Evolutionary conservation across 2,797 vertebrate genomes (phyloP), one percentile per base, ranked within the genome.

Genomic region (Sciaenops ocellatus): DNA sequence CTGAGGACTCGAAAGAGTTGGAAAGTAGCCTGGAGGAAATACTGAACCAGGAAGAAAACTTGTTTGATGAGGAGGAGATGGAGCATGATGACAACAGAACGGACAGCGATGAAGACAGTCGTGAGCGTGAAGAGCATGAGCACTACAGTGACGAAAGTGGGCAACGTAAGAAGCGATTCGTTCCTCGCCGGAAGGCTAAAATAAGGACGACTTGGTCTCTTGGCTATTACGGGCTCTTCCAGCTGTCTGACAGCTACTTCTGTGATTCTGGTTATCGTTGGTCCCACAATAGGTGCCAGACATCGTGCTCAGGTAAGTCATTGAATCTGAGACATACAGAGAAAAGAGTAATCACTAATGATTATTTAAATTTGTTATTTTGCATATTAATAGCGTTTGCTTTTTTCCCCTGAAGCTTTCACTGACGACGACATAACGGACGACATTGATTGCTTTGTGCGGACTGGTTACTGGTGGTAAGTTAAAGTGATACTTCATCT

Each of bases 381-480:
- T n/a, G 17, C 7, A 51, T 34, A 17, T 69, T 17, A 20, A 47
- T 34, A 30, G 8, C 46, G 20, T 0, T 10, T 47, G 22, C 11
- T 51, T 56, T 5, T 12, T 11, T 1, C 10, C 22, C 44, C 65
- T 56, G 3, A 47, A 94, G 92, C 62, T 26, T 87, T 93, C 28
- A 67, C 55, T 0, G 87, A 92, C 62, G 83, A 88, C 7, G 20
- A 92, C 85, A 87, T 93, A 2, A 46, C 5, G 1, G 87, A 92
- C 24, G 93, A 92, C 65, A 26, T 87, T 0, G 7, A 11, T 0
- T 94, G 93, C 69, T 17, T 89, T 0, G 12, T 75, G 55, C 62
- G 10, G 46, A 50, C 56, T 10, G 0, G 5, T 0, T 17, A 7
- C 22, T 83, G 24, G 57, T 0, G 10, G 92, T 92, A 61, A 90